Evolutionary conservation across 2,113 vertebrate species (phyloP).

Genomic region (Cettia cetti): DNA sequence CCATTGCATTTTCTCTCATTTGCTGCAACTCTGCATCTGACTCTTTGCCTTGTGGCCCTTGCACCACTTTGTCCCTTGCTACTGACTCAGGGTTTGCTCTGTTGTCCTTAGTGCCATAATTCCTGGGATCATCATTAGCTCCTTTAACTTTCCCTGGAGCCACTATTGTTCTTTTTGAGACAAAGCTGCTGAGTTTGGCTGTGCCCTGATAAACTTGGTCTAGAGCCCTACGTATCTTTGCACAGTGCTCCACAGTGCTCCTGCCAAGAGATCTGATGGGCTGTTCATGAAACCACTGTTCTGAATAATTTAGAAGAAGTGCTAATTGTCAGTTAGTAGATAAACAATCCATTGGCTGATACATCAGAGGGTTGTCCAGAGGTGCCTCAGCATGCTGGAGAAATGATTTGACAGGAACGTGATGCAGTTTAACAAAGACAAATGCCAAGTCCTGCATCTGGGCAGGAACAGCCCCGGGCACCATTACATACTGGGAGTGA

Average conservation of each 20-base stretch:
- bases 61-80: not conserved
- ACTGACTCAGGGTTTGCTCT: not conserved
- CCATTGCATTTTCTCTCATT: not conserved
- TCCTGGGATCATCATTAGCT: not conserved
- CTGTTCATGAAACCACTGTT: not conserved
- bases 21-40: not conserved
- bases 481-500: fast-evolving
- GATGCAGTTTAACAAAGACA: not conserved
- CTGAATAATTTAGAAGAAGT: not conserved
- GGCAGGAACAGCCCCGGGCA: not conserved
- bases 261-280: not conserved
- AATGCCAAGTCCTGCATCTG: not conserved
- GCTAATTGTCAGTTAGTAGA: not conserved
- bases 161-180: not conserved
- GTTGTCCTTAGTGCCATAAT: not conserved
- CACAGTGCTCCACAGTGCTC: not conserved
- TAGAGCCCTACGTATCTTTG: not conserved
- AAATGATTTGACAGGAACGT: not conserved
- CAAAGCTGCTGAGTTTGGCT: not conserved
- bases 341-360: not conserved
- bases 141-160: not conserved
- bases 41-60: not conserved
- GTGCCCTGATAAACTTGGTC: not conserved
- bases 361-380: not conserved
- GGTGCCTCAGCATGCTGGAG: not conserved